Percentiles rank a stretch among this genome's conserved stretches.
phyloP scores from a whole-genome alignment of 2,888 invertebrate genomes.

The Ceratothoa steindachneri region DNA sequence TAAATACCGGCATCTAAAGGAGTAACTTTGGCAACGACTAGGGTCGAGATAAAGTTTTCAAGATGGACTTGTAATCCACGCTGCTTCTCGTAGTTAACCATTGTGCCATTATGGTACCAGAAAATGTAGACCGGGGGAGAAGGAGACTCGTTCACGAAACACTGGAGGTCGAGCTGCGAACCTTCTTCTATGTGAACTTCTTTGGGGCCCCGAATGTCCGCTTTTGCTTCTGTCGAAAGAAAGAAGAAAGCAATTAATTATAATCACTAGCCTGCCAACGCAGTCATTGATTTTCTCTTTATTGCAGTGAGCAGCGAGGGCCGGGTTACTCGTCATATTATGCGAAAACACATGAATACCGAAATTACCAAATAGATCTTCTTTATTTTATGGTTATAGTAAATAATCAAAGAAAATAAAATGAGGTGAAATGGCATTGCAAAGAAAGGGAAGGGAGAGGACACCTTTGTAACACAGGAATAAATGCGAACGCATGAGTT shows the following conservation, averaged over 20 bases:
- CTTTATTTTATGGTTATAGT: too few relatives aligned
- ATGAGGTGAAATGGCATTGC: too few relatives aligned
- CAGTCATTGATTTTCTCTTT: too few relatives aligned
- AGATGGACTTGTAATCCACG: slow-evolving; percentile 29
- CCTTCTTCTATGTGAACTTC: slow-evolving; percentile 46
- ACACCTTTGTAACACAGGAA: too few relatives aligned
- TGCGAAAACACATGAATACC: too few relatives aligned
- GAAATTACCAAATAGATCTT: too few relatives aligned
- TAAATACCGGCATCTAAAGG: slow-evolving; percentile 28
- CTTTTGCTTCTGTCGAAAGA: slow-evolving; percentile 31
- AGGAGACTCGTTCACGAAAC: slow-evolving; percentile 27
- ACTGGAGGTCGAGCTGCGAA: slow-evolving; percentile 34
- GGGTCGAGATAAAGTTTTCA: slow-evolving; percentile 29
- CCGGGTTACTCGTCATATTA: too few relatives aligned
- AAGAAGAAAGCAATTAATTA: neutral
- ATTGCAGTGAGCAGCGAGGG: too few relatives aligned
- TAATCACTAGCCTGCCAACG: too few relatives aligned
- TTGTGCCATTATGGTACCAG: slow-evolving; percentile 44
- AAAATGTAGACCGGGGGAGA: slow-evolving; percentile 43
- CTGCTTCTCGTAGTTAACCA: slow-evolving; percentile 39
- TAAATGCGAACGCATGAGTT: too few relatives aligned
- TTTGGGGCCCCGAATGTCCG: slow-evolving; percentile 25
- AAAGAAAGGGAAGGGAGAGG: too few relatives aligned
- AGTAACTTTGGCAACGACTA: slow-evolving; percentile 32
- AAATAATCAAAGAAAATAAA: too few relatives aligned